A percentile compares a stretch with the other conserved stretches of the same genome.
Conservation (phyloP, 1,140 invertebrate genomes). For the Oscheius sp. region DNA sequence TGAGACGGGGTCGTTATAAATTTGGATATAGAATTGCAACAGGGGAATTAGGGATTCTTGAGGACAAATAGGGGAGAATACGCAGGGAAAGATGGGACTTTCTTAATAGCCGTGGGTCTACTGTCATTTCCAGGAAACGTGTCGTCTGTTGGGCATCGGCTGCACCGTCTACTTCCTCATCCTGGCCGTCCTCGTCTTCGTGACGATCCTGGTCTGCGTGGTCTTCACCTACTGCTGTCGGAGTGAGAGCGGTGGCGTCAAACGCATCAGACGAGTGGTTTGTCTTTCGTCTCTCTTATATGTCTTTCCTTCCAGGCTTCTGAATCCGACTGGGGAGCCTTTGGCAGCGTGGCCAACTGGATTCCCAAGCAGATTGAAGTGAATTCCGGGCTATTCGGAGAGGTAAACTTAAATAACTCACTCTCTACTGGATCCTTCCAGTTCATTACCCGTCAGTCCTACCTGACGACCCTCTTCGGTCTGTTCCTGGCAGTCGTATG, state of each 20-base stretch:
- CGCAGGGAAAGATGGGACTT: too few relatives aligned
- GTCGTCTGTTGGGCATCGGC: constrained; percentile 1
- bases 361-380: constrained; percentile 48
- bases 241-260: background rate
- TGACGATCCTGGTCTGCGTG: background rate
- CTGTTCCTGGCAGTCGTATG: constrained; percentile 6
- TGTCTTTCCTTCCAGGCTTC: background rate
- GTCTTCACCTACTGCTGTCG: background rate
- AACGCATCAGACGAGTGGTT: background rate
- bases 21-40: too few relatives aligned
- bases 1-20: too few relatives aligned
- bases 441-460: background rate
- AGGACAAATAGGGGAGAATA: too few relatives aligned
- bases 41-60: too few relatives aligned
- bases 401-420: background rate
- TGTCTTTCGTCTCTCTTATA: background rate
- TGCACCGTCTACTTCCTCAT: constrained; percentile 2
- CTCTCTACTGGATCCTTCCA: background rate
- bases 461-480: constrained; percentile 5
- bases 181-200: constrained; percentile 2
- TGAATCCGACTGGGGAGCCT: background rate
- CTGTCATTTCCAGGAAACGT: background rate
- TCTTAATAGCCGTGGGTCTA: too few relatives aligned
- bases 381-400: constrained; percentile 36
- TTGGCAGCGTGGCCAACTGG: constrained; percentile 4